Base-by-base conservation (phyloP, 2,888 invertebrate species). In the Diarsia mendica region DNA sequence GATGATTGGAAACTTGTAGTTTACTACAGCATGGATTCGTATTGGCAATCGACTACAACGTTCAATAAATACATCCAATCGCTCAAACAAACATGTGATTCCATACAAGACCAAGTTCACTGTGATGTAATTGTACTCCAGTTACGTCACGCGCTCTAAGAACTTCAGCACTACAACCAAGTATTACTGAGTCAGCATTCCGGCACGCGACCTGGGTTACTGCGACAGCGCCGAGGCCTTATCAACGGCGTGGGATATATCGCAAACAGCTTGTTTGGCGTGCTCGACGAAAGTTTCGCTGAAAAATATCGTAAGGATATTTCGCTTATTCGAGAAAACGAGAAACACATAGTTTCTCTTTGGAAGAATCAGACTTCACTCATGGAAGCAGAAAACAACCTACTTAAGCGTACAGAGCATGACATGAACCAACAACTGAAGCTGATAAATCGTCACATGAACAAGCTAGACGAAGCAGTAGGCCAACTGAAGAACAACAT, bases 101-200 rank as follows among this genome's bases (percentile, higher is more conserved):
- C 28, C 23, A 61, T 55, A 61, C 28, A 44, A 44, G 44, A 9
- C 44, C 53, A 46, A 68, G 55, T 55, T 44, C 68, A 68, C 44
- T 68, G 68, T 46, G 68, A 68, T 18, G 44, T 58, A 10, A 58
- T 68, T 3, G 15, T 68, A 68, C 51, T 23, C 18, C 68, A 68
- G 20, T 3, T 68, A 44, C 68, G 68, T 68, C 68, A 68, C 58
- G 66, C 51, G 39, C 51, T 66, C 51, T 66, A 33, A 20, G 66
- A 66, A 66, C 66, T 66, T 6, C 33, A 66, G 66, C 51, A 66
- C 51, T 66, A 66, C 51, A 51, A 66, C 33, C 51, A 51, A 33
- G 28, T 66, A 13, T 39, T 66, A 10, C 28, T 39, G 10, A 51
- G 66, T 51, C 66, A 66, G 66, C 66, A 66, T 39, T 49, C 28